These are phyloP conservation scores for Hydrolagus affinis DNA, from an alignment of 2,113 vertebrate genomes.

Conservation along the genomic window DNA sequence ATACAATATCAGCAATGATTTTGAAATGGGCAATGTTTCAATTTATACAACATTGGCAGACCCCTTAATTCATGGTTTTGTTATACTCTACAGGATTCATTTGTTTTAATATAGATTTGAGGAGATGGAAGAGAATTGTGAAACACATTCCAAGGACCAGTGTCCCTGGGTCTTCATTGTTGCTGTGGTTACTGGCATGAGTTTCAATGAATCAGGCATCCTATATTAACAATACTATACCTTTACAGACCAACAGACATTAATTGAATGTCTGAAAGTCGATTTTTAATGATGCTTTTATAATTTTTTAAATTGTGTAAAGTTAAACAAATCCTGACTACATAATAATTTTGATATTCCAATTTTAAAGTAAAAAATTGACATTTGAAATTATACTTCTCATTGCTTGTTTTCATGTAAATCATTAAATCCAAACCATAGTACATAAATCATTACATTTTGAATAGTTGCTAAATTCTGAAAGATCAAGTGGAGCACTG, in stretches of 20 bases:
- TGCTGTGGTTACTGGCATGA: conserved; percentile 1
- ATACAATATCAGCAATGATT: neutral
- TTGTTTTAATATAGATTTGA: conserved; percentile 25
- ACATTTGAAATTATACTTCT: neutral
- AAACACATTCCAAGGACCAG: neutral
- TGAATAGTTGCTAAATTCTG: neutral
- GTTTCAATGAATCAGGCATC: conserved; percentile 16
- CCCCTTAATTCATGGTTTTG: neutral
- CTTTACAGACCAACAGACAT: neutral
- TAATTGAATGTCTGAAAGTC: neutral
- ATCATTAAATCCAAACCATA: too few relatives aligned
- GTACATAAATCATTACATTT: neutral
- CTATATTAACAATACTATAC: neutral
- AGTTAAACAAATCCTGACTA: neutral
- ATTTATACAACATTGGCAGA: neutral
- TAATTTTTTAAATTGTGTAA: neutral
- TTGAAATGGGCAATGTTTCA: neutral
- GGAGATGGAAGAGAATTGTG: neutral
- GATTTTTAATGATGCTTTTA: neutral
- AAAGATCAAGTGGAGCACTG: neutral
- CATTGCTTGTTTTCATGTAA: neutral
- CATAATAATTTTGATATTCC: conserved; percentile 1
- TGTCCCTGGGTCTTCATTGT: neutral
- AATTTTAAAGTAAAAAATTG: neutral
- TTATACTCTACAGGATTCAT: neutral